Conservation (phyloP, 1,140 invertebrate genomes). For the Ylistrum balloti region DNA sequence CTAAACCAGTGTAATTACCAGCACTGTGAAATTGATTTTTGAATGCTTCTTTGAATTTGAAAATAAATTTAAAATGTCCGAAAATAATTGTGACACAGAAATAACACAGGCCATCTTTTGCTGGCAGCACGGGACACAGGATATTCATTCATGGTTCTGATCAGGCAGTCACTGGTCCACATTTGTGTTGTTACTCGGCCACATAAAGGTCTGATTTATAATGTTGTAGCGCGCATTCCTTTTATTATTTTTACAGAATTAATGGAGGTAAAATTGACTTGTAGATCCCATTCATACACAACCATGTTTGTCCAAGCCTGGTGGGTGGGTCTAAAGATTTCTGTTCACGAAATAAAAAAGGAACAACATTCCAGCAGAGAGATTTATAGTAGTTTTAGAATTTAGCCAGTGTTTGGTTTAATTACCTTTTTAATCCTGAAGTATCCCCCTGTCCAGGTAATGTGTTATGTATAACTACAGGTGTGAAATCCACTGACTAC, state of each 20-base stretch:
- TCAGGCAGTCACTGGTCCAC: background rate
- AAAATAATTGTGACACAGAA: constrained; percentile 29
- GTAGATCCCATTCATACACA: constrained; percentile 31
- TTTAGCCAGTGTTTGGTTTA: constrained; percentile 8
- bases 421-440: constrained; percentile 20
- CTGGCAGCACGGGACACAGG: background rate
- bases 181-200: background rate
- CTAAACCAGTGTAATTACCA: background rate
- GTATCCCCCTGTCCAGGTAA: constrained; percentile 31
- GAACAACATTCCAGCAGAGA: constrained; percentile 26
- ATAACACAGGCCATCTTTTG: background rate
- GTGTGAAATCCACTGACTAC: background rate
- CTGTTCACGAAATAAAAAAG: constrained; percentile 11
- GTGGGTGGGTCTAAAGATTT: background rate
- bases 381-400: constrained; percentile 23
- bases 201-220: constrained; percentile 21
- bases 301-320: constrained; percentile 23
- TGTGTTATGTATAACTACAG: constrained; percentile 36
- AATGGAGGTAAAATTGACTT: constrained; percentile 35
- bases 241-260: constrained; percentile 30
- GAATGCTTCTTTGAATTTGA: constrained; percentile 39
- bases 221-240: constrained; percentile 12
- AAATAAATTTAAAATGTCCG: constrained; percentile 40
- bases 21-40: constrained; percentile 35
- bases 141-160: background rate